Evolutionary conservation across 2,888 invertebrate species (phyloP).

Genomic region (Caenorhabditis angaria): DNA sequence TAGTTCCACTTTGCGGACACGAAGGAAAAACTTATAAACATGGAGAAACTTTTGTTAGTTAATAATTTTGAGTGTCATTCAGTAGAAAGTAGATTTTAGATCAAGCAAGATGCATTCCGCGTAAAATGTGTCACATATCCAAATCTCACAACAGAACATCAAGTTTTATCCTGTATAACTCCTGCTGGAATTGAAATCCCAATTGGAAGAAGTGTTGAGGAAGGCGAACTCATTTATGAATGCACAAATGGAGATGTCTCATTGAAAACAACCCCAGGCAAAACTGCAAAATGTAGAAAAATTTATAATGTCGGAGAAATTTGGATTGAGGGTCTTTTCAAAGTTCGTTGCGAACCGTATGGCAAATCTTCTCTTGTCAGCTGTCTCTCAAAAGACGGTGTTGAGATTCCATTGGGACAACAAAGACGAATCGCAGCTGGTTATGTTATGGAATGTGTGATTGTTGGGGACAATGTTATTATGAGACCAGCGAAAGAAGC

Average conservation of each 20-base stretch:
- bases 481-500: slow-evolving; percentile 24
- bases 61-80: background rate
- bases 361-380: slow-evolving; percentile 21
- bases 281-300: slow-evolving; percentile 22
- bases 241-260: slow-evolving; percentile 31
- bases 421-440: slow-evolving; percentile 30
- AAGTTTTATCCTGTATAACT: slow-evolving; percentile 50
- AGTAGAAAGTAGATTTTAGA: slow-evolving; percentile 49
- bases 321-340: slow-evolving; percentile 36
- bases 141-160: slow-evolving; percentile 51
- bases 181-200: slow-evolving; percentile 41
- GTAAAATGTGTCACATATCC: slow-evolving; percentile 51
- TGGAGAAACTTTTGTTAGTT: slow-evolving; percentile 30
- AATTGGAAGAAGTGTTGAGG: slow-evolving; percentile 28
- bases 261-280: slow-evolving; percentile 22
- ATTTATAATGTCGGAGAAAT: slow-evolving; percentile 19
- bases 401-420: slow-evolving; percentile 28
- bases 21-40: slow-evolving; percentile 31
- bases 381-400: slow-evolving; percentile 23
- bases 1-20: slow-evolving; percentile 21
- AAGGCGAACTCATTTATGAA: slow-evolving; percentile 28
- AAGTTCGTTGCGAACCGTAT: slow-evolving; percentile 23
- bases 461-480: slow-evolving; percentile 15
- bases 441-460: slow-evolving; percentile 39
- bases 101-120: slow-evolving; percentile 49